Evolutionary conservation across 2,113 vertebrate species (phyloP).

Genomic region (Semicossyphus pulcher): DNA sequence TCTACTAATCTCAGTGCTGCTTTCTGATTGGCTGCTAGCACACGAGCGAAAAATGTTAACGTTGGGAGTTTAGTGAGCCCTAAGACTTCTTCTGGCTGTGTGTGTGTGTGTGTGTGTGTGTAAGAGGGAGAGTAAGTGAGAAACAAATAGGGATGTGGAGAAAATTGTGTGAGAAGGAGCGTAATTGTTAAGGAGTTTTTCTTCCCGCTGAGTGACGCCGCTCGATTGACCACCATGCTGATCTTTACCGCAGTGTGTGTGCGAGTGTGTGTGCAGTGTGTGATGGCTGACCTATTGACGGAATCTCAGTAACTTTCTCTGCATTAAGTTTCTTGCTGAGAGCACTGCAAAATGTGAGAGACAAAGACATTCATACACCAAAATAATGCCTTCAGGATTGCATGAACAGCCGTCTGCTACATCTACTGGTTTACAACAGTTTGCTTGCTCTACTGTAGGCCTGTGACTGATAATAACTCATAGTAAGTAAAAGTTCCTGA

Average conservation of each 20-base stretch:
- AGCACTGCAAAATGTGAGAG: conserved; percentile 6
- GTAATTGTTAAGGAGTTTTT: conserved; percentile 10
- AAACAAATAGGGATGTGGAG: not conserved
- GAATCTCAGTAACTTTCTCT: conserved; percentile 43
- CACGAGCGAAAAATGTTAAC: conserved; percentile 73
- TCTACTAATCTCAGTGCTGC: conserved; percentile 78
- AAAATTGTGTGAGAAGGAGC: not conserved
- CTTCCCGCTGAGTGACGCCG: conserved; percentile 36
- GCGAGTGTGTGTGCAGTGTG: conserved; percentile 7
- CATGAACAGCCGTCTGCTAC: conserved; percentile 11
- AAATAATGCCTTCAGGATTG: not conserved
- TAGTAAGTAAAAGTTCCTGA: not conserved
- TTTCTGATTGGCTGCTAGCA: conserved; percentile 73
- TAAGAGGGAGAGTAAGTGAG: not conserved
- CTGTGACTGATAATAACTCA: not conserved
- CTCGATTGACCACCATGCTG: conserved; percentile 35
- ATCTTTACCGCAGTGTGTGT: conserved; percentile 35
- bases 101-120: conserved; percentile 23
- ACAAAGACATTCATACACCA: not conserved
- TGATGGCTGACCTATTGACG: conserved; percentile 57
- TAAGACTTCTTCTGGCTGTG: conserved; percentile 45
- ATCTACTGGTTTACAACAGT: not conserved
- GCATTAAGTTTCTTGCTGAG: conserved; percentile 36
- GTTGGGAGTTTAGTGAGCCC: conserved; percentile 67
- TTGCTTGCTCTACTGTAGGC: not conserved